Conservation (phyloP, 2,888 invertebrate genomes). For the Mythimna albipuncta region DNA sequence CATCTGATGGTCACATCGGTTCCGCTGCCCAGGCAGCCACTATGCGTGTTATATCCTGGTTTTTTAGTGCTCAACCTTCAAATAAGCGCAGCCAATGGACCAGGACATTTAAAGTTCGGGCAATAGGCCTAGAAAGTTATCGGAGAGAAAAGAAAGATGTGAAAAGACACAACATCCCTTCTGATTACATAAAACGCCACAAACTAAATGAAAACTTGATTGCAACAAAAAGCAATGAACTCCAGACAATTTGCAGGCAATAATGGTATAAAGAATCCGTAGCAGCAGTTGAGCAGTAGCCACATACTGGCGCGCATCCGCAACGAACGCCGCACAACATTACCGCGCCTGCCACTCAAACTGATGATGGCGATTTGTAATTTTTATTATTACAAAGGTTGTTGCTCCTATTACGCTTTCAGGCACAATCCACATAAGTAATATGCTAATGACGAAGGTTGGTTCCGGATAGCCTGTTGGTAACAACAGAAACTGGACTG, state of each 20-base stretch:
- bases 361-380: constrained; percentile 13
- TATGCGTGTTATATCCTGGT: not conserved
- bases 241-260: not conserved
- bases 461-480: not conserved
- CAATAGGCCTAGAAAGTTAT: not conserved
- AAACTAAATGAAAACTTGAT: not conserved
- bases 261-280: not conserved
- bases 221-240: constrained; percentile 1
- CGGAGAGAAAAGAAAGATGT: not conserved
- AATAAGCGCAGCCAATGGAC: not conserved
- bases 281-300: constrained; percentile 10
- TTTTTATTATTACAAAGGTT: constrained; percentile 25
- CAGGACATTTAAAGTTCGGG: not conserved
- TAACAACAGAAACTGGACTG: not conserved
- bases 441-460: not conserved
- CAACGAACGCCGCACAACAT: not conserved
- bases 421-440: constrained; percentile 6
- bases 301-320: not conserved
- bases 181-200: not conserved
- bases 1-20: not conserved
- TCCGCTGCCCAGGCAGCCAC: not conserved
- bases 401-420: not conserved
- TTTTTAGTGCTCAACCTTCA: not conserved
- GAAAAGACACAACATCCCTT: not conserved
- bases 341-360: constrained; percentile 1